Evolutionary conservation across 2,113 vertebrate genomes (phyloP).

Genomic region (Tetrax tetrax): DNA sequence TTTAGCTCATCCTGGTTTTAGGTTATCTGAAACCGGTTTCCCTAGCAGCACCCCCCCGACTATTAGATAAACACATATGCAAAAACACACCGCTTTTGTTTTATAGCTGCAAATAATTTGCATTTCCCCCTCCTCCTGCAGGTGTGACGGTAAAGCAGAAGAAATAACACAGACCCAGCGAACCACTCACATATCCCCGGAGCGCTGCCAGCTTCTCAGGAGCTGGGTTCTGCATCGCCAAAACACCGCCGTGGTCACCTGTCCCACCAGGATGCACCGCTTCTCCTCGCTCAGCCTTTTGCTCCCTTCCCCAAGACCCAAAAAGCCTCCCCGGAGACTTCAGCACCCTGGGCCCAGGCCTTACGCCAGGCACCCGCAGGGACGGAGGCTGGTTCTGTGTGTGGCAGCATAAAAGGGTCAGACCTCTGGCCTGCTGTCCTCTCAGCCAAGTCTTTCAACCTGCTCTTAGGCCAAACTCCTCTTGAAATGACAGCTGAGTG

Average conservation of each 20-base stretch:
- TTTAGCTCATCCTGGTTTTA: neutral
- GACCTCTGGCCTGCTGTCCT: neutral
- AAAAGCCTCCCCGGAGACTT: neutral
- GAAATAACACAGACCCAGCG: neutral
- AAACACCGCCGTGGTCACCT: neutral
- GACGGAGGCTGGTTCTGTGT: rapidly evolving
- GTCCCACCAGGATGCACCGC: neutral
- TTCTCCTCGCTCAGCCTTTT: neutral
- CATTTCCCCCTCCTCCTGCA: conserved; percentile 29
- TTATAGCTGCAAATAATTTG: neutral
- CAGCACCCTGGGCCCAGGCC: neutral
- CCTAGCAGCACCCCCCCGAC: neutral
- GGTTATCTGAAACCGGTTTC: neutral
- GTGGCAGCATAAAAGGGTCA: neutral
- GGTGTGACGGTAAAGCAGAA: conserved; percentile 59
- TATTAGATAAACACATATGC: neutral
- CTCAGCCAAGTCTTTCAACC: neutral
- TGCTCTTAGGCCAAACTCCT: neutral
- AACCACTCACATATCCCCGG: rapidly evolving
- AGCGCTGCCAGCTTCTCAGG: neutral
- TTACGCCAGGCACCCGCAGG: neutral
- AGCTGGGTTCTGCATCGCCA: neutral
- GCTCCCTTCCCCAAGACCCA: neutral
- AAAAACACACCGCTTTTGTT: neutral
- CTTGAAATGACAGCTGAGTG: neutral